Base-by-base conservation (phyloP, 30 jellyfish, hydroid and myxozoan species). In the Nemopilema nomurai region DNA sequence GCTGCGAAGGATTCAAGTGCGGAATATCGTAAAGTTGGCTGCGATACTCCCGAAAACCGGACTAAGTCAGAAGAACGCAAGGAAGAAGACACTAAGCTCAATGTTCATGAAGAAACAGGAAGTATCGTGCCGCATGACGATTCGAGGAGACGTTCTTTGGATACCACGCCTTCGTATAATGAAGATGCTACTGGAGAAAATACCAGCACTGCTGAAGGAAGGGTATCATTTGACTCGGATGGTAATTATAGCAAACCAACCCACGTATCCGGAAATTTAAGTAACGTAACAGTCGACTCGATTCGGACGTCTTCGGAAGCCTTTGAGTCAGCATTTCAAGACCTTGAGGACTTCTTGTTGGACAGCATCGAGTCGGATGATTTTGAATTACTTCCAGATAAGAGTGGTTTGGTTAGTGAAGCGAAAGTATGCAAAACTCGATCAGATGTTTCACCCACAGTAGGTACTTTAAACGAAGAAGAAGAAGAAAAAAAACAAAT, bases 271-370 rank as follows among this genome's bases (percentile, higher is more conserved):
- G 51, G 23, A 28, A 32, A 72, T 24, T 72, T 67, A 30, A 29
- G 8, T 18, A 19, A 72, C 28, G 17, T 8, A 4, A 21, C 31
- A 72, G 23, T 27, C 13, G 57, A 41, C 13, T 41, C 57, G 6
- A 41, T 41, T 6, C 9, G 57, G 57, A 41, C 57, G 6, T 41
- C 57, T 3, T 41, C 57, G 6, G 13, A 13, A 13, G 57, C 57
- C 18, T 74, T 93, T 67, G 97, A 88, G 23, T 27, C 71, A 20
- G 97, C 77, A 0, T 88, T 73, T 77, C 90, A 71, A 19, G 97
- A 88, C 65, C 67, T 93, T 31, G 97, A 89, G 62, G 96, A 84
- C 18, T 79, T 57, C 29, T 82, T 93, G 97, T 30, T 88, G 28
- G 90, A 80, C 18, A 71, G 69, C 63, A 18, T 87, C 52, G 97